A percentile compares a stretch with the other conserved stretches of the same genome.
phyloP scores from a whole-genome alignment of 1,140 invertebrate species.

The Drosophila parvula region DNA sequence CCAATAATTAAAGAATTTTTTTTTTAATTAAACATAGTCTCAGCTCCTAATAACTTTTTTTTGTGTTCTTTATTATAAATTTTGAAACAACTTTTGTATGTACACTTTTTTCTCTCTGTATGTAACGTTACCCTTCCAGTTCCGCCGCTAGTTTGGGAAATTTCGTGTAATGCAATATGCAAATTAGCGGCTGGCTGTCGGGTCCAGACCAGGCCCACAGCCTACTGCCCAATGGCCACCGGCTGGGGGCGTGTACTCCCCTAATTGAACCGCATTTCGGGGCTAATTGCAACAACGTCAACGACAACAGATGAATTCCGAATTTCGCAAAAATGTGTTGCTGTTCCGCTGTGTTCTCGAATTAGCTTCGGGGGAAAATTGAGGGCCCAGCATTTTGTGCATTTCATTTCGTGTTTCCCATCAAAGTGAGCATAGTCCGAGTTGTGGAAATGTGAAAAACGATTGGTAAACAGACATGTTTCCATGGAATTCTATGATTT shows the following conservation, averaged over 20 bases:
- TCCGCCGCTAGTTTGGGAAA: constrained; percentile 35
- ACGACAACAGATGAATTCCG: constrained; percentile 38
- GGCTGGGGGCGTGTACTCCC: constrained; percentile 24
- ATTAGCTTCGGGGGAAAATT: constrained; percentile 22
- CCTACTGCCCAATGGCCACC: neutral
- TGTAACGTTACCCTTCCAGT: constrained; percentile 9
- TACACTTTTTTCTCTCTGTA: neutral
- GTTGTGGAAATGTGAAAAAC: constrained; percentile 15
- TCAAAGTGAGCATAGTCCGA: constrained; percentile 16
- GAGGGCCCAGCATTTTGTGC: constrained; percentile 17
- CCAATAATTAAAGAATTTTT: no score
- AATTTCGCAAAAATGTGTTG: constrained; percentile 20
- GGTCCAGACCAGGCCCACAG: constrained; percentile 17
- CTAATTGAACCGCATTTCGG: constrained; percentile 55
- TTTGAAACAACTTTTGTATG: no score
- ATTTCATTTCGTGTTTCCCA: constrained; percentile 29
- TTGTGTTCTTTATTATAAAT: no score
- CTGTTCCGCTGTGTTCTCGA: constrained; percentile 5
- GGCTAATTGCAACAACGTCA: constrained; percentile 43
- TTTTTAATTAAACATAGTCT: no score
- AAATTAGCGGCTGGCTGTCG: constrained; percentile 46
- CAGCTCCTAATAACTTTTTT: no score
- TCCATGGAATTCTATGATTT: neutral
- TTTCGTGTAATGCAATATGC: constrained; percentile 54
- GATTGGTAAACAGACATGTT: constrained; percentile 10